Evolutionary conservation across 2,888 invertebrate species (phyloP).

Genomic region (Phasia obesa): DNA sequence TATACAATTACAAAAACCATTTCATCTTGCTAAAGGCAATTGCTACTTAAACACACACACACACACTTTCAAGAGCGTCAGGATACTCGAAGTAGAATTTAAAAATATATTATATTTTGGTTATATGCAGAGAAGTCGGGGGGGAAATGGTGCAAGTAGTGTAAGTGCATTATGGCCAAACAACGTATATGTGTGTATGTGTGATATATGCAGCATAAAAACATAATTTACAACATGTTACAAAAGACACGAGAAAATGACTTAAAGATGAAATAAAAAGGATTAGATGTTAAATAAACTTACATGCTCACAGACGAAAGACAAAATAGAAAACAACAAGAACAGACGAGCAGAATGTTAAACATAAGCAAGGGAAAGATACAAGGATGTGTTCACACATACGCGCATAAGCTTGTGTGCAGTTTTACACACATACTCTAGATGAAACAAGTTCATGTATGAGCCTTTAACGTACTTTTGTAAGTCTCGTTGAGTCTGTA

Average conservation of each 20-base stretch:
- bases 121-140: not conserved
- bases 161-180: conserved; percentile 12
- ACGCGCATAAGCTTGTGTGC: not conserved
- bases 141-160: not conserved
- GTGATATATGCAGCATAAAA: conserved; percentile 26
- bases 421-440: not conserved
- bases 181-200: not conserved
- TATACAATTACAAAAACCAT: too few relatives aligned
- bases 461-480: not conserved
- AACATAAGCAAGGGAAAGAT: conserved; percentile 2
- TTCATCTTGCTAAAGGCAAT: conserved; percentile 47
- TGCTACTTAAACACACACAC: conserved; percentile 69
- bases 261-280: conserved; percentile 66
- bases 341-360: not conserved
- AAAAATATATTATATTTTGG: conserved; percentile 12
- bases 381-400: conserved; percentile 30
- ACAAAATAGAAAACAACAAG: not conserved
- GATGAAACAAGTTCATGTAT: conserved; percentile 32
- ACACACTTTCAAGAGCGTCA: conserved; percentile 50
- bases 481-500: not conserved
- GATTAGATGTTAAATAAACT: conserved; percentile 54
- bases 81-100: conserved; percentile 21
- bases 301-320: not conserved
- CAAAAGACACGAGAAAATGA: conserved; percentile 62
- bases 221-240: conserved; percentile 61